Conservation (phyloP, 2,888 invertebrate species). For the Nomada lathburiana region DNA sequence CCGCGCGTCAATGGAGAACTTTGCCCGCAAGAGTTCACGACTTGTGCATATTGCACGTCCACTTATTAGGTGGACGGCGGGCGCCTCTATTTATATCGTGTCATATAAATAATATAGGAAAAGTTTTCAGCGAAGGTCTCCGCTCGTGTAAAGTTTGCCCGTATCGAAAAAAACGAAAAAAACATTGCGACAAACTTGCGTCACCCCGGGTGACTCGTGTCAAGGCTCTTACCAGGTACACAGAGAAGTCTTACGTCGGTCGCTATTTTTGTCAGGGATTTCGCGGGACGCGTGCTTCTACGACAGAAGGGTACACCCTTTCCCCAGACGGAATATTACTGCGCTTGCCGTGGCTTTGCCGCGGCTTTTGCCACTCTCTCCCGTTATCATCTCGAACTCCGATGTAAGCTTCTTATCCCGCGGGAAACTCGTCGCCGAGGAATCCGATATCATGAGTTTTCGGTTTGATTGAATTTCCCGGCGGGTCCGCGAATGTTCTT, state of each 20-base stretch:
- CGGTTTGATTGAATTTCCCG: constrained; percentile 27
- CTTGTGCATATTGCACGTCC: neutral
- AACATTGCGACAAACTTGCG: no score
- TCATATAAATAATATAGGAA: no score
- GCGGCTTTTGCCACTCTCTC: constrained; percentile 52
- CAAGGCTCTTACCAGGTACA: neutral
- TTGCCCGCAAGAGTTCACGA: neutral
- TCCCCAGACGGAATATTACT: constrained; percentile 43
- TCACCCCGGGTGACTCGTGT: neutral
- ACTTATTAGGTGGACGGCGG: neutral
- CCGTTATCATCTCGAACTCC: constrained; percentile 26
- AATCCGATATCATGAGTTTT: constrained; percentile 47
- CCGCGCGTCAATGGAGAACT: neutral
- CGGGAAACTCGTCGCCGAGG: constrained; percentile 25
- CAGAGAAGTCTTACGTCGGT: neutral
- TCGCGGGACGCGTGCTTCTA: neutral
- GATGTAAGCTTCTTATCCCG: constrained; percentile 54
- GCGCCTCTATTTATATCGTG: neutral
- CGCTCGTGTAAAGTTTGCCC: no score
- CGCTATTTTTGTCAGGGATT: neutral
- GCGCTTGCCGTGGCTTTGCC: constrained; percentile 49
- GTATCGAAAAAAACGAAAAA: no score
- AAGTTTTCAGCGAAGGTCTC: no score
- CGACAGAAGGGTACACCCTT: neutral
- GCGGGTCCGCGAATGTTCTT: constrained; percentile 9